phyloP scores from a whole-genome alignment of 2,797 vertebrate genomes.

The Mastacembelus armatus region DNA sequence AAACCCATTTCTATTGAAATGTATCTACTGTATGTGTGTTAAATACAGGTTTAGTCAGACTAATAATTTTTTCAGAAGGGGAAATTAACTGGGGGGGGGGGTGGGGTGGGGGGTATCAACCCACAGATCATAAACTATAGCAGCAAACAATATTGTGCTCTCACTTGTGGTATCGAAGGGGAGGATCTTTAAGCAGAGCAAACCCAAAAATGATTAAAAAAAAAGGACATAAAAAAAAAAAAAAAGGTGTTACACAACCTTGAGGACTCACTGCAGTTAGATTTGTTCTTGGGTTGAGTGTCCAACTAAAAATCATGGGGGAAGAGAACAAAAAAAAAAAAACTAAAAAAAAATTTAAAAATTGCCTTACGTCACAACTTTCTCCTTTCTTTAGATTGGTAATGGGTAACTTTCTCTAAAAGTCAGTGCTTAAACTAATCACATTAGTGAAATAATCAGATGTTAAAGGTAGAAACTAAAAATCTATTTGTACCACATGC shows the following conservation, averaged over 20 bases:
- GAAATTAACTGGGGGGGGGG: background rate
- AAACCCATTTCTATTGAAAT: slow-evolving; percentile 73
- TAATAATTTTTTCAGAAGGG: slow-evolving; percentile 46
- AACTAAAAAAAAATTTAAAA: slow-evolving; percentile 20
- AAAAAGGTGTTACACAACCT: slow-evolving; percentile 61
- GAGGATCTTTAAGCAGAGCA: slow-evolving; percentile 42
- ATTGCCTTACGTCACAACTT: slow-evolving; percentile 42
- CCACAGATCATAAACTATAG: slow-evolving; percentile 71
- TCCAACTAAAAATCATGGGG: slow-evolving; percentile 43
- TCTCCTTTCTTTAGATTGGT: slow-evolving; percentile 34
- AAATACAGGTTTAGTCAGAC: slow-evolving; percentile 73
- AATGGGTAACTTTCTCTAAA: slow-evolving; percentile 33
- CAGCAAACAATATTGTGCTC: slow-evolving; percentile 79
- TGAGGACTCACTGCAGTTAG: slow-evolving; percentile 45
- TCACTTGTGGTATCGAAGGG: slow-evolving; percentile 58
- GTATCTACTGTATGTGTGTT: slow-evolving; percentile 66
- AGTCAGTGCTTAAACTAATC: slow-evolving; percentile 67
- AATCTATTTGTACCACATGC: slow-evolving; percentile 63
- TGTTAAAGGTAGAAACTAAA: slow-evolving; percentile 53
- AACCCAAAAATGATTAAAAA: no score
- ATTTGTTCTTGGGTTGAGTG: slow-evolving; percentile 78
- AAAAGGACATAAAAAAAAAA: no score
- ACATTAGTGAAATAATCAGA: slow-evolving; percentile 54
- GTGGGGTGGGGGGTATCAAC: slow-evolving; percentile 16
- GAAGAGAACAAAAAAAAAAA: no score